A percentile compares a stretch with the other conserved stretches of the same genome.
Conservation (phyloP, 2,113 vertebrate species). For the Callipepla californica region DNA sequence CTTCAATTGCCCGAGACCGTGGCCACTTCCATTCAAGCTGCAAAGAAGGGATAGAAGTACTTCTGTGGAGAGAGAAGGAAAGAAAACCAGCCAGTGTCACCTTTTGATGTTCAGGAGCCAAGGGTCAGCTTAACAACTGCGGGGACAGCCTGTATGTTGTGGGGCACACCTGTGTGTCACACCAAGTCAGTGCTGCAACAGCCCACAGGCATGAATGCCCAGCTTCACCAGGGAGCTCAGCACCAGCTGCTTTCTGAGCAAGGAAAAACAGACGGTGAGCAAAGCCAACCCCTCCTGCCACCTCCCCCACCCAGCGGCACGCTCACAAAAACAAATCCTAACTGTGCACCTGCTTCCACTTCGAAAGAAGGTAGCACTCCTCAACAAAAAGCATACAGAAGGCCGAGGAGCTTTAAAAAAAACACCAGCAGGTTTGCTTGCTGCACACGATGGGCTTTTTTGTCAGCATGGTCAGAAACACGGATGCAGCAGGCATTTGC, state of each 20-base stretch:
- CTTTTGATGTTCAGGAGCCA: not conserved
- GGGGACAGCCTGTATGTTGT: fast-evolving
- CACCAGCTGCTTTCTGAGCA: not conserved
- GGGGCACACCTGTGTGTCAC: fast-evolving
- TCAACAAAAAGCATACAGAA: not conserved
- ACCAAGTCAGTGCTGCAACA: not conserved
- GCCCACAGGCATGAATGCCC: fast-evolving
- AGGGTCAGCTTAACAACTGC: not conserved
- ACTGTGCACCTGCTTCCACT: conserved; percentile 23
- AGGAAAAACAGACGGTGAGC: fast-evolving
- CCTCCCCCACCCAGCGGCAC: not conserved
- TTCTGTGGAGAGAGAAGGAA: not conserved
- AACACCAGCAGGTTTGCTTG: fast-evolving
- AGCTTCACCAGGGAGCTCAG: not conserved
- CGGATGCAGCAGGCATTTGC: not conserved
- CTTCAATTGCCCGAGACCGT: not conserved
- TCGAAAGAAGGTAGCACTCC: not conserved
- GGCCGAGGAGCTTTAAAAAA: not conserved
- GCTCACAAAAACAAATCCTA: not conserved
- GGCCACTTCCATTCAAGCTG: not conserved
- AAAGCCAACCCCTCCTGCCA: not conserved
- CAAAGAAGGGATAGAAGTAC: not conserved
- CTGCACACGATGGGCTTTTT: not conserved
- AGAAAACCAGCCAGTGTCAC: not conserved
- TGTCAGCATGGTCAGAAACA: fast-evolving